Percentiles rank a stretch among this genome's conserved stretches.
phyloP scores from a whole-genome alignment of 2,113 vertebrate species.

The Vanacampus margaritifer region DNA sequence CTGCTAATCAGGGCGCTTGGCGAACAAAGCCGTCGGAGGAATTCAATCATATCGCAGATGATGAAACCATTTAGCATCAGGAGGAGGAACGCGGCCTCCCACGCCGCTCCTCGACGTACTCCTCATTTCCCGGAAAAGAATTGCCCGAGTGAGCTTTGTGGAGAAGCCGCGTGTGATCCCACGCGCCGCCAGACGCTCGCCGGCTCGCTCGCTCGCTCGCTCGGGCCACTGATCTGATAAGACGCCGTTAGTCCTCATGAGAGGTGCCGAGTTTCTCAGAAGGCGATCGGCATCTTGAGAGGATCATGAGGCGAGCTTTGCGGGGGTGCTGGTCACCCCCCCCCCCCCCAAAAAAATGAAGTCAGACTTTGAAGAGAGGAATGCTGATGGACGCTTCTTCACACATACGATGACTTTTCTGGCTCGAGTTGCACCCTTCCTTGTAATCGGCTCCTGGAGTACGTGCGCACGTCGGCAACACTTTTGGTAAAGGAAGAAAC shows the following conservation, averaged over 20 bases:
- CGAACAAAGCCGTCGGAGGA: constrained; percentile 58
- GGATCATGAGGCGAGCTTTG: not conserved
- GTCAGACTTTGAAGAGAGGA: not conserved
- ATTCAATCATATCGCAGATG: constrained; percentile 52
- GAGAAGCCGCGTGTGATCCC: not conserved
- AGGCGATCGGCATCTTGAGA: not conserved
- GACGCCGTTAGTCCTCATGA: not conserved
- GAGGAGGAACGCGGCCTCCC: constrained; percentile 32
- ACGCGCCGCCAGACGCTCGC: constrained; percentile 2
- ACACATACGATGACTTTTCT: too few species aligned
- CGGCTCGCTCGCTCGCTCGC: not conserved
- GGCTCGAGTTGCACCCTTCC: too few species aligned
- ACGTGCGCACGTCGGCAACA: too few species aligned
- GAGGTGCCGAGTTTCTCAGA: not conserved
- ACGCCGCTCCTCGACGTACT: constrained; percentile 33
- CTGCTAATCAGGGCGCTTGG: constrained; percentile 50
- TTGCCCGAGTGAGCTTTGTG: constrained; percentile 12
- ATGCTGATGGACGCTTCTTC: not conserved
- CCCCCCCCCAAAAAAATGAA: too few species aligned
- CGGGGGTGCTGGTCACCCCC: not conserved
- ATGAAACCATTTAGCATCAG: constrained; percentile 50
- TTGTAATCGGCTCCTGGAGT: too few species aligned
- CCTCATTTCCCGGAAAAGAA: constrained; percentile 15
- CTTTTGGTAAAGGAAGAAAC: too few species aligned
- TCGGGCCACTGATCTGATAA: not conserved